A percentile compares a stretch with the other conserved stretches of the same genome.
phyloP scores from a whole-genome alignment of 2,888 invertebrate genomes.

The Caenorhabditis auriculariae region DNA sequence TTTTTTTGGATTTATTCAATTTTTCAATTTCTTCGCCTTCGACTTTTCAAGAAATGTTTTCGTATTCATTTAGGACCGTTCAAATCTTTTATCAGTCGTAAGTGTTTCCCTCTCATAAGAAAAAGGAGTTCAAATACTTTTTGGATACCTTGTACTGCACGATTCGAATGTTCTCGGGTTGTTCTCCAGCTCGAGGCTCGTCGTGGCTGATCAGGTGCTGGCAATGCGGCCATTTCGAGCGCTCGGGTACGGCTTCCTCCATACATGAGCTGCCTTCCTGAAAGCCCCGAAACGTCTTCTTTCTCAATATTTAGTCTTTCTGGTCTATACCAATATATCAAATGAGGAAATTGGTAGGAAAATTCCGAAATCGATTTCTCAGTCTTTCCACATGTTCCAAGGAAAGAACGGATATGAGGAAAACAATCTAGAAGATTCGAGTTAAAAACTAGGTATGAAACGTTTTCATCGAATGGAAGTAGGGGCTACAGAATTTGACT shows the following conservation, averaged over 20 bases:
- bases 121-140: too few relatives aligned
- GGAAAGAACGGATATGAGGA: too few relatives aligned
- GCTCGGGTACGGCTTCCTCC: constrained; percentile 35
- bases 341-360: background rate
- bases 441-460: background rate
- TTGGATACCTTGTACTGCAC: constrained; percentile 13
- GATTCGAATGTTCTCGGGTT: constrained; percentile 21
- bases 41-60: background rate
- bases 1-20: background rate
- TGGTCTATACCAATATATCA: background rate
- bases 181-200: constrained; percentile 21
- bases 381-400: too few relatives aligned
- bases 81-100: too few relatives aligned
- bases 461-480: too few relatives aligned
- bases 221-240: constrained; percentile 42
- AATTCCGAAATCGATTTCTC: background rate
- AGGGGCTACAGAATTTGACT: too few relatives aligned
- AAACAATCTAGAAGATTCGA: too few relatives aligned
- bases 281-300: too few relatives aligned
- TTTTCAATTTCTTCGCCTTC: background rate
- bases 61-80: background rate
- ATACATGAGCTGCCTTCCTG: constrained; percentile 9
- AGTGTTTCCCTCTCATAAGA: too few relatives aligned
- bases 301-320: background rate
- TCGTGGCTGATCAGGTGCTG: constrained; percentile 44